Percentiles rank a stretch among this genome's conserved stretches.
These are phyloP conservation scores for Spea bombifrons DNA, from an alignment of 2,113 vertebrate species.

Conservation along the genomic window DNA sequence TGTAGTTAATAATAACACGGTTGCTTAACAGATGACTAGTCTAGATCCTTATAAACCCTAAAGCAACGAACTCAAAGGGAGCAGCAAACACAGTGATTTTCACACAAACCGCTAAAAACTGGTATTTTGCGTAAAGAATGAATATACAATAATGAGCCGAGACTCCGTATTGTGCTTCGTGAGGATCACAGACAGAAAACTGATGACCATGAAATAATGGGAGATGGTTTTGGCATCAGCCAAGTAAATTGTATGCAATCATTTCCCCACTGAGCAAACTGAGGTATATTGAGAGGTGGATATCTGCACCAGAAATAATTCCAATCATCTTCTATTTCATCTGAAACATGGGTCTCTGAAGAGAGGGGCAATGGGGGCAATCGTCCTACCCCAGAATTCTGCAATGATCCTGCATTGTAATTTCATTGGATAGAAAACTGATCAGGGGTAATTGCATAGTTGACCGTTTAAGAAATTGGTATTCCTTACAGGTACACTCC, in stretches of 20 bases:
- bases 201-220: conserved; percentile 9
- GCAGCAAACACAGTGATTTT: conserved; percentile 6
- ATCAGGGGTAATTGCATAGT: too few species aligned
- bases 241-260: background rate
- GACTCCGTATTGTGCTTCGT: conserved; percentile 23
- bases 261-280: too few species aligned
- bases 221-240: background rate
- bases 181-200: background rate
- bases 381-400: too few species aligned
- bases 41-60: conserved; percentile 5
- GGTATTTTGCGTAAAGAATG: background rate
- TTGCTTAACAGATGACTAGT: background rate
- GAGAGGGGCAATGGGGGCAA: too few species aligned
- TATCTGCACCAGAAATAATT: too few species aligned
- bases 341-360: too few species aligned
- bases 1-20: conserved; percentile 47
- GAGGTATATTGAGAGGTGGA: too few species aligned
- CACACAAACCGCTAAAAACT: background rate
- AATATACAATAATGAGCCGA: conserved; percentile 30
- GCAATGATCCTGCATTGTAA: too few species aligned
- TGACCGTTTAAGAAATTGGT: too few species aligned
- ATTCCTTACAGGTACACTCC: too few species aligned
- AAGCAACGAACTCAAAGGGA: background rate
- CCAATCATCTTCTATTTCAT: too few species aligned
- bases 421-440: too few species aligned